These are phyloP conservation scores for Deilephila elpenor DNA, from an alignment of 2,888 invertebrate species.

Conservation along the genomic window DNA sequence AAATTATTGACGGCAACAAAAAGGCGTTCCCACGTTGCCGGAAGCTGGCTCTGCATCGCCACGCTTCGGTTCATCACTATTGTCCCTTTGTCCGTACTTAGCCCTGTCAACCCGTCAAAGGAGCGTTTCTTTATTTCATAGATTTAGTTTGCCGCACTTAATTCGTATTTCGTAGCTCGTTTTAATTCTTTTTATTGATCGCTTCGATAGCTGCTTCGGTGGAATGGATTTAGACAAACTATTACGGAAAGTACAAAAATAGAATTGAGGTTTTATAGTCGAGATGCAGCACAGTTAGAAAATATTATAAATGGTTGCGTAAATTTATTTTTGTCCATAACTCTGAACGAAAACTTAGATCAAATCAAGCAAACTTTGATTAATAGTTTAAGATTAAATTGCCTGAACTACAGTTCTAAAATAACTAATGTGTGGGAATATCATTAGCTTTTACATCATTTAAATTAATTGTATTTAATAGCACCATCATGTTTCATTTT, in stretches of 20 bases:
- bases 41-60: slow-evolving; percentile 73
- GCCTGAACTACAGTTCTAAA: not conserved
- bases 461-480: not conserved
- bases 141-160: slow-evolving; percentile 76
- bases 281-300: not conserved
- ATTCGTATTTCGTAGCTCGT: slow-evolving; percentile 76
- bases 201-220: slow-evolving; percentile 47
- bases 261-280: not conserved
- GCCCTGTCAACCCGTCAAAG: slow-evolving; percentile 70
- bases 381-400: not conserved
- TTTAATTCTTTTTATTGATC: slow-evolving; percentile 57
- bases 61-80: slow-evolving; percentile 79
- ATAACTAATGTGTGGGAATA: not conserved
- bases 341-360: too few species aligned
- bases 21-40: slow-evolving; percentile 79
- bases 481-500: not conserved
- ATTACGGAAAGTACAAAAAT: not conserved
- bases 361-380: not conserved
- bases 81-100: slow-evolving; percentile 76
- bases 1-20: slow-evolving; percentile 65
- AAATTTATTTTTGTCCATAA: too few species aligned
- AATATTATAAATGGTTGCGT: too few species aligned
- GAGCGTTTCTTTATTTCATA: slow-evolving; percentile 69
- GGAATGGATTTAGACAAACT: not conserved
- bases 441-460: not conserved